These are phyloP conservation scores for Chaenodraco wilsoni DNA, from an alignment of 2,797 vertebrate genomes.

Conservation along the genomic window DNA sequence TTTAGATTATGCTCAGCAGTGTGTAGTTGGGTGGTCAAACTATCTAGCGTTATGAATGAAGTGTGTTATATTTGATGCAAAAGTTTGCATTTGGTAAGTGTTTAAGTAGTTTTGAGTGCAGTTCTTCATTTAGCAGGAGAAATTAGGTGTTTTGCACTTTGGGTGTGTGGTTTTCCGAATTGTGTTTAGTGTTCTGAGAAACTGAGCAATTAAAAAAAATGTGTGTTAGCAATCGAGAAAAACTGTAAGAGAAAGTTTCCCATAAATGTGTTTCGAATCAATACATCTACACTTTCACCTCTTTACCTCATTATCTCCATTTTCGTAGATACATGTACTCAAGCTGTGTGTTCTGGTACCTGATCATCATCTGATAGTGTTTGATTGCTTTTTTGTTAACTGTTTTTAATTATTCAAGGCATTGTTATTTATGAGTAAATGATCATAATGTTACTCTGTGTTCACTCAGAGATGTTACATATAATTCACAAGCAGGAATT, in stretches of 20 bases:
- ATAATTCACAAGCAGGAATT: background rate
- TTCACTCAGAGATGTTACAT: background rate
- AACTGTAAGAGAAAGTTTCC: conserved; percentile 30
- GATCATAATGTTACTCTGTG: background rate
- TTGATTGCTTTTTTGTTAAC: conserved; percentile 8
- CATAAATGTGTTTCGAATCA: conserved; percentile 55
- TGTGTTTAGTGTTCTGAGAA: too few species aligned
- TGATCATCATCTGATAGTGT: background rate
- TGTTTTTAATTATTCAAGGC: background rate
- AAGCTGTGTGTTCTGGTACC: conserved; percentile 7
- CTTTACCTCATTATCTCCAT: conserved; percentile 47
- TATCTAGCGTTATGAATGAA: too few species aligned
- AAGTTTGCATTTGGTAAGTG: too few species aligned
- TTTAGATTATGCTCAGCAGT: too few species aligned
- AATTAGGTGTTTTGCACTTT: too few species aligned
- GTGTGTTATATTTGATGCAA: too few species aligned
- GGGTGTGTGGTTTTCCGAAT: too few species aligned
- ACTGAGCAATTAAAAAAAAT: too few species aligned
- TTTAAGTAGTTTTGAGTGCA: too few species aligned
- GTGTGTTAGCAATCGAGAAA: too few species aligned
- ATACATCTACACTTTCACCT: conserved; percentile 51
- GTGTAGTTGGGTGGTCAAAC: too few species aligned
- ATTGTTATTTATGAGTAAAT: conserved; percentile 3
- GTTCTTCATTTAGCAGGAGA: too few species aligned
- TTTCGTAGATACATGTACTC: conserved; percentile 6